Base-by-base conservation (phyloP, 64 coral and sea anemone genomes). In the Stylophora pistillata region DNA sequence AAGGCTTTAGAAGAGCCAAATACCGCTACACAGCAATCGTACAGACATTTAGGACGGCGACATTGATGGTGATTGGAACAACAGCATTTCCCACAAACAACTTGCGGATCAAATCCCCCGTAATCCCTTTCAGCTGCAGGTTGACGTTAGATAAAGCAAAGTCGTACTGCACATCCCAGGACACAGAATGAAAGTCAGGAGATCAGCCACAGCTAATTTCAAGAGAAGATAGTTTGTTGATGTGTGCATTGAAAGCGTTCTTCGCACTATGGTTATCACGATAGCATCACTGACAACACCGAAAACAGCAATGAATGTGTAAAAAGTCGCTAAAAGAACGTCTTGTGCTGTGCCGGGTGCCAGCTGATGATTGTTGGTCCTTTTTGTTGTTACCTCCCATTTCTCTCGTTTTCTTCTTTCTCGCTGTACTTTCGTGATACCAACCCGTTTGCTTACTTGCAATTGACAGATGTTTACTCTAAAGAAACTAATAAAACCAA, bases 141-240 rank as follows among this genome's bases (percentile, higher is more conserved):
- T 21, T 20, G 25, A 66, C 63, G 9, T 66, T 66, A 0, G 61
- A 10, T 25, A 66, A 66, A 66, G 63, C 63, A 66, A 23, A 66
- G 63, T 66, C 63, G 23, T 66, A 66, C n/a, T n/a, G n/a, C n/a
- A n/a, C 63, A 66, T 9, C 21, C 63, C 18, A 66, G 63, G 63
- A n/a, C 76, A 78, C 13, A 72, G 73, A 20, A 87, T 18, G 18
- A 87, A 55, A 21, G 70, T 87, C 58, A 87, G 16, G 6, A 87
- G 2, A 60, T 87, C 85, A 2, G 69, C 85, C 6, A 74, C 52
- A 30, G 85, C 85, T 55, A 87, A 87, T 53, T 87, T 87, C 26
- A 57, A 13, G 9, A 87, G 21, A 0, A 87, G 85, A 87, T 74
- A 74, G 71, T 87, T 87, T 11, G 68, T 87, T 29, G 84, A 73